phyloP scores from a whole-genome alignment of 2,113 vertebrate genomes.

The Ornithorhynchus anatinus region DNA sequence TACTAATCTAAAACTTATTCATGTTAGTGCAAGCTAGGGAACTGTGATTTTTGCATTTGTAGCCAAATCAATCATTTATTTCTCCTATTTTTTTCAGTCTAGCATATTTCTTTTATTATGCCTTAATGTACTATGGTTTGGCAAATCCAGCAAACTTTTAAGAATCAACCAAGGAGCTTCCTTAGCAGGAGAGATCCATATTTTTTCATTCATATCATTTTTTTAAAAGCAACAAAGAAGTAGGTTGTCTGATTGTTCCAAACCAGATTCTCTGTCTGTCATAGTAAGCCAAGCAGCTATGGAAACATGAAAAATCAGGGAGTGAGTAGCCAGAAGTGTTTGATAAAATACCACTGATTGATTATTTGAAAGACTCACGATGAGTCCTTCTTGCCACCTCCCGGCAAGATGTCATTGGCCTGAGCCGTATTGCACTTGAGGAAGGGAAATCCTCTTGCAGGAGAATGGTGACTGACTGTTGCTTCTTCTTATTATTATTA shows the following conservation, averaged over 20 bases:
- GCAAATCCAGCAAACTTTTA: not conserved
- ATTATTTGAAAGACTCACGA: too few species aligned
- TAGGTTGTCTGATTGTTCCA: not conserved
- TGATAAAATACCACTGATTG: too few species aligned
- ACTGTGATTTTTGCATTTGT: not conserved
- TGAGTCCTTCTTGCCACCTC: too few species aligned
- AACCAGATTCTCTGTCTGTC: not conserved
- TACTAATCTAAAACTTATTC: not conserved
- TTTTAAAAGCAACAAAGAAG: not conserved
- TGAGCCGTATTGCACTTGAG: too few species aligned
- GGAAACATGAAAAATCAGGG: not conserved
- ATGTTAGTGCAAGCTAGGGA: not conserved
- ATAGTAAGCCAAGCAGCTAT: not conserved
- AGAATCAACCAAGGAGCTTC: not conserved
- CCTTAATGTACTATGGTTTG: not conserved
- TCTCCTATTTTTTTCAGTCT: not conserved
- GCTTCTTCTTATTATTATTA: too few species aligned
- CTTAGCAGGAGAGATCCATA: not conserved
- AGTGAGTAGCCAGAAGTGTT: not conserved
- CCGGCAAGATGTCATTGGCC: too few species aligned
- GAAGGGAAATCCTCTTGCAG: too few species aligned
- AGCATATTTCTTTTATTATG: not conserved
- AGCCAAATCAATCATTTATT: not conserved
- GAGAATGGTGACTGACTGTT: too few species aligned
- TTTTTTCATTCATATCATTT: not conserved